Evolutionary conservation across 2,797 vertebrate species (phyloP).

Genomic region (Squalus acanthias): DNA sequence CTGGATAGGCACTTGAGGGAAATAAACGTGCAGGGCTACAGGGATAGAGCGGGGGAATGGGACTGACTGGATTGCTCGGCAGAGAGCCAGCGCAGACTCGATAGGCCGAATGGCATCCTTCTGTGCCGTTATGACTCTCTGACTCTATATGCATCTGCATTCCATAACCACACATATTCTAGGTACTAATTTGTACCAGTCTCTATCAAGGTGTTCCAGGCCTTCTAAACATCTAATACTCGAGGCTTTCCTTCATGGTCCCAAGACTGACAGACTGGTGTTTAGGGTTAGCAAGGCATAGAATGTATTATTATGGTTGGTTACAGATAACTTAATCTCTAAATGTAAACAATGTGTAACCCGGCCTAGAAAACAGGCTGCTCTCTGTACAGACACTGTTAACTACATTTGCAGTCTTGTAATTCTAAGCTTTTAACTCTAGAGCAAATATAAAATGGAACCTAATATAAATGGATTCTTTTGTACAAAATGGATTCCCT

Average conservation of each 20-base stretch:
- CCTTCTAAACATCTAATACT: neutral
- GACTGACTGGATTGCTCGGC: too few species aligned
- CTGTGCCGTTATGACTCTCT: too few species aligned
- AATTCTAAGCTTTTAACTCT: neutral
- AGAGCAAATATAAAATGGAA: neutral
- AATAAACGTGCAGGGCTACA: too few species aligned
- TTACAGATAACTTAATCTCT: neutral
- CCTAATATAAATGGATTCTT: neutral
- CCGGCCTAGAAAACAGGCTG: neutral
- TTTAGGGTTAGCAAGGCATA: neutral
- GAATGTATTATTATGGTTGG: neutral
- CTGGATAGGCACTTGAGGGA: too few species aligned
- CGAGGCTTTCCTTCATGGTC: neutral
- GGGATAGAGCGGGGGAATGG: too few species aligned
- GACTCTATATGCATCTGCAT: neutral
- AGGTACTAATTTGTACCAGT: neutral
- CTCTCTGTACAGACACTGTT: neutral
- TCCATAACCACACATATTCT: neutral
- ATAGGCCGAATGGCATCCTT: too few species aligned
- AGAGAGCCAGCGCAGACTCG: too few species aligned
- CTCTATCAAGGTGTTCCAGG: neutral
- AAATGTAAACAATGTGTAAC: neutral
- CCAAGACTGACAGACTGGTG: neutral
- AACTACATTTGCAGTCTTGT: neutral
- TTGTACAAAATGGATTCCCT: neutral